Base-by-base conservation (phyloP, 2,888 invertebrate species). In the Cheilosia soror region DNA sequence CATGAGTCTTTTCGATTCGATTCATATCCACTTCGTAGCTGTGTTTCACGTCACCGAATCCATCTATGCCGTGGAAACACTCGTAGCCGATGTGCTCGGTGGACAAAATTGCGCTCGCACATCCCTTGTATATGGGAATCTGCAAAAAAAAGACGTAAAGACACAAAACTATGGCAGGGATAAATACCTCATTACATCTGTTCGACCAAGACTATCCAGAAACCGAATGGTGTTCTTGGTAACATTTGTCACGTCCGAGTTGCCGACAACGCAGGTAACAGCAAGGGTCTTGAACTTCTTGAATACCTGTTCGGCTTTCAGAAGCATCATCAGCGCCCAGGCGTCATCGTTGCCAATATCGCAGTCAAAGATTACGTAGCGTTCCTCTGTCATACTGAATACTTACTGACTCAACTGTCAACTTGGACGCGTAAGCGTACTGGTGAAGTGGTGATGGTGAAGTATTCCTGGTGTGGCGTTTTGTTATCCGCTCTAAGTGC, bases 211-310 rank as follows among this genome's bases (percentile, higher is more conserved):
- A 5, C 93, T 92, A 88, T 94, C 92, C 44, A 97, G 90, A 63
- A 95, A 94, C 87, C 95, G 93, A 57, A 95, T 93, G 2, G 96
- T 95, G 90, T 97, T 97, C 31, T 91, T 91, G 20, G 93, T 93
- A 0, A 95, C 95, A 89, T 96, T 94, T 9, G 95, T 93, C 63
- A 96, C 93, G 5, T 91, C 91, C 0, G 96, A 95, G 89, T 97
- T 97, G 0, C 97, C 97, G 84, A 94, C 93, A 0, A 94, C 95
- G 81, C 96, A 96, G 0, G 96, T 96, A 0, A 97, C 93, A 4
- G 94, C 97, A 42, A 95, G 89, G 65, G 96, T 88, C 87, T 88
- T 87, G 68, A 87, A 87, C 63, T 72, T 76, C 33, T 75, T 79
- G 47, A 87, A 87, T 4, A 81, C 29, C 60, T 88, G 44, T 87